A percentile compares a stretch with the other conserved stretches of the same genome.
phyloP scores from a whole-genome alignment of 2,113 vertebrate genomes.

The Geococcyx californianus region DNA sequence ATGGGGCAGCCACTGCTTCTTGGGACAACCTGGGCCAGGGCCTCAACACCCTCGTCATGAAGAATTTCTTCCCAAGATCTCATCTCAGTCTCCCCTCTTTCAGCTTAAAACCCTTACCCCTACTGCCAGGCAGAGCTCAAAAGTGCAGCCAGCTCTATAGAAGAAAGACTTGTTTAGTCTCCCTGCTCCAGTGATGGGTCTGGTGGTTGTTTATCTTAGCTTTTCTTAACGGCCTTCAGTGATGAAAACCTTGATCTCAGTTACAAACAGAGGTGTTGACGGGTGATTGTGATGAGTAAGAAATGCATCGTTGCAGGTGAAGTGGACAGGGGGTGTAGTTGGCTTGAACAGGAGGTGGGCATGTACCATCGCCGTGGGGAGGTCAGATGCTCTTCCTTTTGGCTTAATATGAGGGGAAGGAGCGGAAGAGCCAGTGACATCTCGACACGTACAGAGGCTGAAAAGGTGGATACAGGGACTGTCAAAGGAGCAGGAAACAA shows the following conservation, averaged over 20 bases:
- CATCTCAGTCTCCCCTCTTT: too few species aligned
- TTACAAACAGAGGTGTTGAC: not conserved
- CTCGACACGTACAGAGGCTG: not conserved
- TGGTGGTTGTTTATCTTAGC: not conserved
- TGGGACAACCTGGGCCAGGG: too few species aligned
- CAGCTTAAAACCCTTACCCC: too few species aligned
- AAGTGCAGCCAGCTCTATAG: not conserved
- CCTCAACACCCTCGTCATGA: too few species aligned
- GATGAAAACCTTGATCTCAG: not conserved
- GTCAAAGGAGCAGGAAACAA: not conserved
- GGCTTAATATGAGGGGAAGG: not conserved
- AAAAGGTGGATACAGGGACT: not conserved
- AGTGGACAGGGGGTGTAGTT: not conserved
- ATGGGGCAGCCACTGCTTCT: too few species aligned
- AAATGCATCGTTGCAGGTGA: not conserved
- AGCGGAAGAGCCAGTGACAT: not conserved
- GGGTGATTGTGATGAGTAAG: not conserved
- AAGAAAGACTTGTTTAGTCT: not conserved
- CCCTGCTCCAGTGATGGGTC: not conserved
- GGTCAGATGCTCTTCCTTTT: not conserved
- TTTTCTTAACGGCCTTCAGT: not conserved
- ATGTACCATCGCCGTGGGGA: fast-evolving
- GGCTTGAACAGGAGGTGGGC: not conserved
- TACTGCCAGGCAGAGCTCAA: not conserved
- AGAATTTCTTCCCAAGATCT: too few species aligned